These are phyloP conservation scores for Ganaspis sp. DNA, from an alignment of 1,140 invertebrate species.

Conservation along the genomic window DNA sequence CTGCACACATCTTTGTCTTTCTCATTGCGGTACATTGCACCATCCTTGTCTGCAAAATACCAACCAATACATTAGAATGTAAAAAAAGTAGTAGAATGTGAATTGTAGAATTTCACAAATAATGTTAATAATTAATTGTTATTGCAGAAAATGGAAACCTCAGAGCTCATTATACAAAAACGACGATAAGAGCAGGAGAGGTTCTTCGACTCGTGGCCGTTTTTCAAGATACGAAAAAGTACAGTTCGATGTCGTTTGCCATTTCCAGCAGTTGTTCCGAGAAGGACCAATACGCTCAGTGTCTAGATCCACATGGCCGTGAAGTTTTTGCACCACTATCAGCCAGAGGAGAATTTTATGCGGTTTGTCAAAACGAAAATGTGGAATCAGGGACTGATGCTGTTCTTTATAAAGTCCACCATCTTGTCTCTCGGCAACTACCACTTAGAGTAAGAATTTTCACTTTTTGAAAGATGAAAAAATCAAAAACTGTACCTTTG, in stretches of 20 bases:
- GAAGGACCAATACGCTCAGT: constrained; percentile 75
- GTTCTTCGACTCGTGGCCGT: constrained; percentile 74
- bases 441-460: constrained; percentile 64
- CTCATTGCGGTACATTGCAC: no score
- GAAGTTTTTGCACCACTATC: constrained; percentile 71
- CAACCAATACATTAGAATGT: no score
- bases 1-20: no score
- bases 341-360: constrained; percentile 72
- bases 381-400: constrained; percentile 65
- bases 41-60: no score
- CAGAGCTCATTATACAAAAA: constrained; percentile 75
- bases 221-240: constrained; percentile 75
- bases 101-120: no score
- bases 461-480: no score
- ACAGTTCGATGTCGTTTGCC: constrained; percentile 69
- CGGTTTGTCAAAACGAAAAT: constrained; percentile 68
- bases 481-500: no score
- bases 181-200: constrained; percentile 73
- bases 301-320: constrained; percentile 70
- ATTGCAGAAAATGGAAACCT: constrained; percentile 72
- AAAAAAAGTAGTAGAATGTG: no score
- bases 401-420: constrained; percentile 71
- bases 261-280: constrained; percentile 68
- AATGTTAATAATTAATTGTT: neutral
- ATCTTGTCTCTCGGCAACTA: constrained; percentile 66